Percentiles rank a stretch among this genome's conserved stretches.
Conservation (phyloP, 2,797 vertebrate species). For the Cyprinodon diabolis region DNA sequence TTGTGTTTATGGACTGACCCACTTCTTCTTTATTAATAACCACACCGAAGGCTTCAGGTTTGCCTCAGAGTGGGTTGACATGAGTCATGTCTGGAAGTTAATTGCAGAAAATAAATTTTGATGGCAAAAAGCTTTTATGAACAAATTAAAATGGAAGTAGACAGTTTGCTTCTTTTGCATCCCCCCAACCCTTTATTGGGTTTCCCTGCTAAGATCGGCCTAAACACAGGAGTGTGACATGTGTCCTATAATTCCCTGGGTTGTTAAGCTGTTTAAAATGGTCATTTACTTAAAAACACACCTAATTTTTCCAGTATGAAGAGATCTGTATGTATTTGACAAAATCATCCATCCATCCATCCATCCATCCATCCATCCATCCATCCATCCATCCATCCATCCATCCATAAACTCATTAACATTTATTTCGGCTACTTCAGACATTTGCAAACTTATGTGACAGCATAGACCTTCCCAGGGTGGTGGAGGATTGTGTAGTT, state of each 20-base stretch:
- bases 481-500: too few relatives aligned
- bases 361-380: too few relatives aligned
- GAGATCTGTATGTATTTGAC: background rate
- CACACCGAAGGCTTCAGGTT: constrained; percentile 14
- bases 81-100: constrained; percentile 19
- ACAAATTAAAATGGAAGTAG: constrained; percentile 9
- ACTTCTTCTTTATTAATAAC: constrained; percentile 56
- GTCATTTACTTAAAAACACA: too few relatives aligned
- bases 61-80: constrained; percentile 5
- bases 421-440: too few relatives aligned
- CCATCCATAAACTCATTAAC: too few relatives aligned
- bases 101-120: background rate
- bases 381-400: too few relatives aligned
- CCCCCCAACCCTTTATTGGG: background rate
- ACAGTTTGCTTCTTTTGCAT: background rate
- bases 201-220: background rate
- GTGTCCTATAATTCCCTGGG: background rate
- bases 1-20: constrained; percentile 48
- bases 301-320: background rate
- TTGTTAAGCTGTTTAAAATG: background rate
- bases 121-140: constrained; percentile 1
- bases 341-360: too few relatives aligned
- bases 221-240: background rate
- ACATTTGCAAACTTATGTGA: too few relatives aligned
- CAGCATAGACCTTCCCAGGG: too few relatives aligned